Base-by-base conservation (phyloP, 2,113 vertebrate species). In the Promerops cafer region DNA sequence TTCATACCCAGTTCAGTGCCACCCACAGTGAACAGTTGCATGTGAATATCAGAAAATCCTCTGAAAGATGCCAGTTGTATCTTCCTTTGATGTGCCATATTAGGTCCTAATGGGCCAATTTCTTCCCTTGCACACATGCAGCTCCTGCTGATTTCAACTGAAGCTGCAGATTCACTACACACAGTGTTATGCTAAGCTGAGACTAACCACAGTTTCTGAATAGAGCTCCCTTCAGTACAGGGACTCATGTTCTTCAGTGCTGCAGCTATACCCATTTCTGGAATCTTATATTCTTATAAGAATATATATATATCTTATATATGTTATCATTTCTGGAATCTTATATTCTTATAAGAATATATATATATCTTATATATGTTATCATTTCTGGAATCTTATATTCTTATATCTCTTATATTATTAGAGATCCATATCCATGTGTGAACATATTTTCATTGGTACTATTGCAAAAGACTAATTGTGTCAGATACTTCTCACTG, bases 1-100 rank as follows among this genome's bases (percentile, higher is more conserved):
- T 92, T 97, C 90, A 92, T 95, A 96, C 96, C 96, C 96, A 94
- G 44, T 59, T 81, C 88, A 75, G 40, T 94, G 94, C 94, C 96
- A 96, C 96, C 93, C 94, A 96, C 93, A 81, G 88, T 92, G 93
- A 6, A 3, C 31, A 94, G 60, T 88, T 94, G 93, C 91, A 92
- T 95, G 94, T 45, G 91, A 95, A 78, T 94, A 92, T 97, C 80
- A 59, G 90, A 96, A 92, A 57, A 59, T 89, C 90, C 80, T 94
- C 72, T 28, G 4, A 94, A 89, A 96, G 85, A 96, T 95, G 90
- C 92, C 90, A 97, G 78, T 79, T 92, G 68, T 88, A 92, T 95
- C 93, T 80, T 78, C 31, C 71, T 96, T 96, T 96, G 85, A 97
- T 95, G 88, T 89, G 49, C 68, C 83, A 83, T 53, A 95, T 95